A percentile compares a stretch with the other conserved stretches of the same genome.
These are phyloP conservation scores for Xiphophorus couchianus DNA, from an alignment of 2,113 vertebrate genomes.

Conservation along the genomic window DNA sequence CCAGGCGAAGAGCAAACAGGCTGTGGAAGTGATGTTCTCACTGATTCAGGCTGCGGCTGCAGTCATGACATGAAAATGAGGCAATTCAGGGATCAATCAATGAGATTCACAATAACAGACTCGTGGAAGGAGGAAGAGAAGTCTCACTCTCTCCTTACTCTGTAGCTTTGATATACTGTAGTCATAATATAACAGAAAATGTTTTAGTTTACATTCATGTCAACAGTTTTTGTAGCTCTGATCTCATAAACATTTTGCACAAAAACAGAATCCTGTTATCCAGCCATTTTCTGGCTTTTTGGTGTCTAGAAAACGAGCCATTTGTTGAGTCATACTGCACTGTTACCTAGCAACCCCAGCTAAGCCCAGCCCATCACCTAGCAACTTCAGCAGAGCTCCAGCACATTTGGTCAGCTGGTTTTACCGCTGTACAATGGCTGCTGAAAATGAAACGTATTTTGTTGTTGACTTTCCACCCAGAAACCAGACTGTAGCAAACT, in stretches of 20 bases:
- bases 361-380: too few relatives aligned
- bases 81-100: background rate
- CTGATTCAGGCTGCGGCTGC: constrained; percentile 17
- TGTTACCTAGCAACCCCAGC: too few relatives aligned
- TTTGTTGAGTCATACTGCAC: too few relatives aligned
- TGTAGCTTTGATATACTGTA: background rate
- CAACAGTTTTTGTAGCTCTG: background rate
- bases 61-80: background rate
- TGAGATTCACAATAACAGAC: background rate
- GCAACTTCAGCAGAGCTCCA: too few relatives aligned
- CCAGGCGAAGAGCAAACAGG: constrained; percentile 65
- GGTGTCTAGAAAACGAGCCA: too few relatives aligned
- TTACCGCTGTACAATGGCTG: too few relatives aligned
- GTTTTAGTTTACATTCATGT: background rate
- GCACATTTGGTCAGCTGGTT: too few relatives aligned
- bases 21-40: constrained; percentile 34
- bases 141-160: too few relatives aligned
- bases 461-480: too few relatives aligned
- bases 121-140: background rate
- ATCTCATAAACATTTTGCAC: background rate
- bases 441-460: too few relatives aligned
- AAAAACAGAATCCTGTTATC: background rate
- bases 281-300: too few relatives aligned
- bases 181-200: background rate
- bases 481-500: too few relatives aligned